phyloP scores from a whole-genome alignment of 2,888 invertebrate genomes.

The Iphiclides podalirius region DNA sequence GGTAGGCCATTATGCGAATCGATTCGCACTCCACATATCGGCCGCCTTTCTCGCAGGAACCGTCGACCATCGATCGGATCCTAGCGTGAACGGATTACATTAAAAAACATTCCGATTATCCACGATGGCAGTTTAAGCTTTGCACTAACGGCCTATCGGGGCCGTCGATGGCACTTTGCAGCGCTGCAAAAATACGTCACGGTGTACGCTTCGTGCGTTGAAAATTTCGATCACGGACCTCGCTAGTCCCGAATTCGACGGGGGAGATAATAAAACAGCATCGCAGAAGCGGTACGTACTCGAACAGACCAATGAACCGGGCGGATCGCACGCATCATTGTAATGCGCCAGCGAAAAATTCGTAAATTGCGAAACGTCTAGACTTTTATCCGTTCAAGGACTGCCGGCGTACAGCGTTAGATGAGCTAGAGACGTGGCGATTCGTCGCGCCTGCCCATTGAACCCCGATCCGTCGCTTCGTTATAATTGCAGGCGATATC shows the following conservation, averaged over 20 bases:
- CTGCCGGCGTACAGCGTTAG: constrained; percentile 49
- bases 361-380: constrained; percentile 70
- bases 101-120: constrained; percentile 46
- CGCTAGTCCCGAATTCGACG: constrained; percentile 36
- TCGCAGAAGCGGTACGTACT: constrained; percentile 46
- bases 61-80: constrained; percentile 43
- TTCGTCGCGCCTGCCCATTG: constrained; percentile 55
- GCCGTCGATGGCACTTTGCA: constrained; percentile 59
- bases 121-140: constrained; percentile 39
- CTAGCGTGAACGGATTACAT: constrained; percentile 53
- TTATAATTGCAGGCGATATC: constrained; percentile 47
- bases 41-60: constrained; percentile 36
- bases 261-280: constrained; percentile 42
- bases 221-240: constrained; percentile 65
- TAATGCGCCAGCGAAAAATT: constrained; percentile 70
- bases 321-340: constrained; percentile 64
- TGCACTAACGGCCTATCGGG: constrained; percentile 52
- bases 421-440: constrained; percentile 44
- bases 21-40: constrained; percentile 35
- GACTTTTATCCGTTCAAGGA: constrained; percentile 66
- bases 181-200: constrained; percentile 62
- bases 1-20: constrained; percentile 31
- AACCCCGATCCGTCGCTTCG: constrained; percentile 29
- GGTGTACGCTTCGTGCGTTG: constrained; percentile 59
- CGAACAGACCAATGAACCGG: constrained; percentile 66